Conservation (phyloP, 2,888 invertebrate species). For the Diarsia dahlii region DNA sequence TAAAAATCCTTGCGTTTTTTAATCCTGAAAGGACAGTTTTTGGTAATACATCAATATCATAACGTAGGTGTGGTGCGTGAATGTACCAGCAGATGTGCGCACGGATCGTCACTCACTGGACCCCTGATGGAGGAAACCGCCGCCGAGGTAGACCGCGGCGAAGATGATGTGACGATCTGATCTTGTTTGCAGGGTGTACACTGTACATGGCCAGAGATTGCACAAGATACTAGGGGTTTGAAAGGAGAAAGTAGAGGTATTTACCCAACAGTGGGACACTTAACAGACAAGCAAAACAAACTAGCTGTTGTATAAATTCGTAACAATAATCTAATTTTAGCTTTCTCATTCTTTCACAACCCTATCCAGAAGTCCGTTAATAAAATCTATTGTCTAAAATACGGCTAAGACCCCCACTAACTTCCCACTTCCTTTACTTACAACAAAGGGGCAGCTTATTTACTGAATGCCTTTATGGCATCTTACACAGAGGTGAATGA, state of each 20-base stretch:
- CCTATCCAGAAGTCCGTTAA: conserved; percentile 15
- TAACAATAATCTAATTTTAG: conserved; percentile 16
- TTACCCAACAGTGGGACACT: no score
- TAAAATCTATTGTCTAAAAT: conserved; percentile 25
- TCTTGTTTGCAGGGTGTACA: no score
- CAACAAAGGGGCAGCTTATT: conserved; percentile 23
- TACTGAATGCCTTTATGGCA: conserved; percentile 29
- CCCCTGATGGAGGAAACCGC: no score
- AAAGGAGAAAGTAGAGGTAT: no score
- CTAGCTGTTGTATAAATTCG: neutral
- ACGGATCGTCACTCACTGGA: no score
- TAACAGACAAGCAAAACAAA: no score
- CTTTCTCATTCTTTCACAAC: neutral
- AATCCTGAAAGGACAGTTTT: neutral
- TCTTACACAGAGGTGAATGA: conserved; percentile 60
- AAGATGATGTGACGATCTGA: no score
- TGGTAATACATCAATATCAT: neutral
- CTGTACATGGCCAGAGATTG: no score
- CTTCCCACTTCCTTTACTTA: conserved; percentile 15
- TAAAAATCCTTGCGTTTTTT: neutral
- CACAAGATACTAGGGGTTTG: no score
- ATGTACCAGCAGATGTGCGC: no score
- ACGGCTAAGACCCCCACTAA: conserved; percentile 20
- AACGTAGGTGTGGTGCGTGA: no score
- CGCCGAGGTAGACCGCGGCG: no score